Evolutionary conservation across 1,140 invertebrate species (phyloP).

Genomic region (Bombus fervidus): DNA sequence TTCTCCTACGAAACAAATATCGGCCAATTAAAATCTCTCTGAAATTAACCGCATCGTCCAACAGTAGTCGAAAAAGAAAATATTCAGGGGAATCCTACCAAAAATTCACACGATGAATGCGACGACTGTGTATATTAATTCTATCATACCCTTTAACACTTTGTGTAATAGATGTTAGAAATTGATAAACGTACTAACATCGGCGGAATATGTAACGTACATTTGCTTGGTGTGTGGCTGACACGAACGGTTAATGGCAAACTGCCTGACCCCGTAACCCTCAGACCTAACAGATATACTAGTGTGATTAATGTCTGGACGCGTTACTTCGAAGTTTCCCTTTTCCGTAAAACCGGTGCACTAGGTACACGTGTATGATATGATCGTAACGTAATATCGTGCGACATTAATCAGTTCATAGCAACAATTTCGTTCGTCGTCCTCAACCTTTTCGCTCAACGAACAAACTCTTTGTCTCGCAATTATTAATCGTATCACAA

Average conservation of each 20-base stretch:
- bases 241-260: conserved; percentile 48
- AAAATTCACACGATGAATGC: not conserved
- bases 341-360: not conserved
- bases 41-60: not conserved
- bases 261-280: conserved; percentile 48
- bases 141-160: not conserved
- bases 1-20: not conserved
- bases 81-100: too few relatives aligned
- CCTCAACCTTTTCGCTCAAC: not conserved
- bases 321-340: conserved; percentile 5
- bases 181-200: conserved; percentile 39
- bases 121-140: not conserved
- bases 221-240: not conserved
- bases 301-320: conserved; percentile 32
- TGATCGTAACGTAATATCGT: conserved; percentile 11
- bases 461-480: not conserved
- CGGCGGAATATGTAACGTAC: conserved; percentile 21
- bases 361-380: not conserved
- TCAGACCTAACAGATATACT: conserved; percentile 37
- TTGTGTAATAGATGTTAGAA: conserved; percentile 17
- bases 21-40: not conserved
- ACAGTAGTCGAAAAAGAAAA: too few relatives aligned
- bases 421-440: too few relatives aligned
- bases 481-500: not conserved
- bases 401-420: not conserved